Percentiles rank a stretch among this genome's conserved stretches.
These are phyloP conservation scores for Frankliniella fusca DNA, from an alignment of 2,888 invertebrate genomes.

Conservation along the genomic window DNA sequence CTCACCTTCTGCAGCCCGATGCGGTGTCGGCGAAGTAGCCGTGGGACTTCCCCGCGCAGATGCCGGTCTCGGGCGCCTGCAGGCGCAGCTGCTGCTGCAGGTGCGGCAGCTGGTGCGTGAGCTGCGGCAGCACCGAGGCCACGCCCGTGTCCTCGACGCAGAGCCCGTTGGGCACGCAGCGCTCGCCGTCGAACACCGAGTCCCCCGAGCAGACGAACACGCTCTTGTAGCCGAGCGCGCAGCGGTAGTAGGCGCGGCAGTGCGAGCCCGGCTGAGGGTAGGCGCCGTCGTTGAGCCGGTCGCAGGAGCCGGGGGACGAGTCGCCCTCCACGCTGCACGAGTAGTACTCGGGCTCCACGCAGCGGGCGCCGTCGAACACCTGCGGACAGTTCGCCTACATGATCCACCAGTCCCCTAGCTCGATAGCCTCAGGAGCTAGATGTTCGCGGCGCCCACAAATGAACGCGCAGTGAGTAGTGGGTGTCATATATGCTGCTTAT, in stretches of 20 bases:
- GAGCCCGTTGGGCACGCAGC: conserved; percentile 5
- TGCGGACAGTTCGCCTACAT: no score
- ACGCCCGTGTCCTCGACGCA: conserved; percentile 45
- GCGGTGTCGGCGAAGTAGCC: conserved; percentile 53
- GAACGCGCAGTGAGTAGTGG: no score
- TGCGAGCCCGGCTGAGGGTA: conserved; percentile 1
- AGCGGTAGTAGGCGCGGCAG: conserved; percentile 52
- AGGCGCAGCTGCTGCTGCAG: background rate
- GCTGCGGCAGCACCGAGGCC: background rate
- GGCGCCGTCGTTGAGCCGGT: background rate
- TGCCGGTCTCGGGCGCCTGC: background rate
- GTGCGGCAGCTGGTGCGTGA: background rate
- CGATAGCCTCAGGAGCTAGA: no score
- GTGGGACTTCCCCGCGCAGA: conserved; percentile 52
- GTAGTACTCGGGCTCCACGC: conserved; percentile 33
- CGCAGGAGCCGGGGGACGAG: background rate
- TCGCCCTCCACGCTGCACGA: background rate
- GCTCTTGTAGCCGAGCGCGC: conserved; percentile 55
- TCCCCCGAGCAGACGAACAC: conserved; percentile 56
- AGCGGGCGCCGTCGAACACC: conserved; percentile 39
- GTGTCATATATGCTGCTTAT: no score
- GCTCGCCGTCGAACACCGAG: conserved; percentile 52
- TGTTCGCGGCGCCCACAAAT: no score
- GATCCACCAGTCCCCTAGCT: no score
- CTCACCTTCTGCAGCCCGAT: conserved; percentile 51